Base-by-base conservation (phyloP, 2,113 vertebrate genomes). In the Panurus biarmicus region DNA sequence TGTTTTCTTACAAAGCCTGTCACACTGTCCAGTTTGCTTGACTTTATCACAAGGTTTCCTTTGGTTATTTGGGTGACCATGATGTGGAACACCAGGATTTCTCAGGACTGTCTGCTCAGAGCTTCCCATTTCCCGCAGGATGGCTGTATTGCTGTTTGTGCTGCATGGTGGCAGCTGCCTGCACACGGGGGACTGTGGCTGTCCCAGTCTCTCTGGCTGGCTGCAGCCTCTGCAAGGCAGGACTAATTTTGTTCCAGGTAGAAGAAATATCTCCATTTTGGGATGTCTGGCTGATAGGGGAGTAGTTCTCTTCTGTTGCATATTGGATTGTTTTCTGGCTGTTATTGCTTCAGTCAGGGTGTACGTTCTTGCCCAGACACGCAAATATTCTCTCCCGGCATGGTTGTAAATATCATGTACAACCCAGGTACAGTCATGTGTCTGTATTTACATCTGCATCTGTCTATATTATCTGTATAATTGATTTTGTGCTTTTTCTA, bases 131-230 rank as follows among this genome's bases (percentile, higher is more conserved):
- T 85, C 50, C 56, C 29, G 8, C 23, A 21, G 38, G 47, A 35
- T 33, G 70, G 19, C 8, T 7, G 4, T 14, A 2, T 33, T 51
- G 80, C 62, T 72, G 31, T 40, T 73, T 25, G 40, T 14, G 17
- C 7, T 45, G 61, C 21, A 3, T 10, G 12, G 16, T 21, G 44
- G 18, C 28, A 66, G 40, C 57, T 75, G 20, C 53, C 21, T 12
- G 31, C 14, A 4, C 16, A 2, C 31, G 1, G 20, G 20, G 12
- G 10, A 28, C 83, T 2, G 0, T 23, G 57, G 13, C 74, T 60
- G 28, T 51, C 33, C 38, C n/a, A 4, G 0, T 11, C 0, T 21
- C 28, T 60, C 24, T 69, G 67, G 18, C 36, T 67, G 71, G 40
- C 35, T 83, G 61, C 44, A 82, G 47, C 9, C 40, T 25, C 50